Base-by-base conservation (phyloP, 30 jellyfish, hydroid and myxozoan genomes). In the Aurelia sp. region DNA sequence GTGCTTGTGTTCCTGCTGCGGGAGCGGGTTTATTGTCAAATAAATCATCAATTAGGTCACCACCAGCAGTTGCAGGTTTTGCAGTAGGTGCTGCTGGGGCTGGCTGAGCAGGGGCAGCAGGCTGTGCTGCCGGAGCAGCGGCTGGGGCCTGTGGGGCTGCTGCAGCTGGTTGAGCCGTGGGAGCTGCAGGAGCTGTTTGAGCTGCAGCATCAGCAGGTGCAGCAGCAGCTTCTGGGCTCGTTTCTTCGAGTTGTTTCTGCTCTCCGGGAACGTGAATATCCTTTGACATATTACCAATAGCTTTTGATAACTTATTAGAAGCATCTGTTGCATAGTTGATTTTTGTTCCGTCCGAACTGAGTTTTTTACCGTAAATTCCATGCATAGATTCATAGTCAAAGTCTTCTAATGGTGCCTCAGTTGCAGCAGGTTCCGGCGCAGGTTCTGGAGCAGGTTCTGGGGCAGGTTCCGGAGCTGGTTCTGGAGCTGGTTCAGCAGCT, bases 191-290 rank as follows among this genome's bases (percentile, higher is more conserved):
- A 2, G 86, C 71, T 3, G 21, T 55, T 13, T 27, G 79, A 12
- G 72, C 81, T 3, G 53, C 89, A 16, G 79, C 73, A 48, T 30
- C 30, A 27, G 33, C 80, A 35, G 63, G 78, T 3, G 73, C 64
- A 30, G 72, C 73, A 18, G 30, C 24, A 30, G 30, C 69, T 3
- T 40, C 80, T 8, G 89, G 72, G 52, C 24, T 38, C 69, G 51
- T 89, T 48, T 70, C 83, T 13, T 51, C 68, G 5, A 27, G 58
- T 69, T 69, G 80, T 73, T 63, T 79, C 63, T 79, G 85, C 72
- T 58, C 86, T n/a, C 89, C 89, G 41, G 72, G 24, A 7, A 79
- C 80, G 21, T 63, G 81, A 38, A 79, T 7, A 13, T 41, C 52
- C 20, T 18, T 79, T 20, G 80, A 12, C 11, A 15, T 63, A 50